Base-by-base conservation (phyloP, 2,113 vertebrate genomes). In the Bombycilla garrulus region DNA sequence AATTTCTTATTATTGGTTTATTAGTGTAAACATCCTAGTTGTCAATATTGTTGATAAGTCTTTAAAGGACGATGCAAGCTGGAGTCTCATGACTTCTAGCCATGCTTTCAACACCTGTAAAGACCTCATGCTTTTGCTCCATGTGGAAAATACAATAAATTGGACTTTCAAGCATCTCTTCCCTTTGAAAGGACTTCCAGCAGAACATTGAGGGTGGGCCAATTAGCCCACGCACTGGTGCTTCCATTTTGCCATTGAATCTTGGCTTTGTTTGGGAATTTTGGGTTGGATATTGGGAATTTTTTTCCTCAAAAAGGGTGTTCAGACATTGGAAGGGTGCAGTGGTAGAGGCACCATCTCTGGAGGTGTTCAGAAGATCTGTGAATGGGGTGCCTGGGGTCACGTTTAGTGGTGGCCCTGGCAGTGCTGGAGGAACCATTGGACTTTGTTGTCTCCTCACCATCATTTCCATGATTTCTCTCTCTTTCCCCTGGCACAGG, bases 401-500 rank as follows among this genome's bases (percentile, higher is more conserved):
- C 13, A 12, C 8, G 7, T 28, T 38, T 19, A 38, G 18, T n/a
- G 24, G 69, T 67, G 51, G 11, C 20, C 60, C 20, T n/a, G 53
- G 23, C 28, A 51, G 36, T 66, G 60, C 25, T 51, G 53, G 28
- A 48, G 53, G 16, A 50, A 16, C 21, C 33, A 5, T 2, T 67
- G 61, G 23, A 67, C 51, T 58, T 51, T n/a, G 28, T 38, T 38
- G 38, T 12, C 5, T 51, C 24, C 40, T 62, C 67, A 23, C 9
- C 15, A 2, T 3, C 11, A 2, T 17, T 64, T 33, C 80, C 13
- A 1, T 28, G 13, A 8, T 23, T 42, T 47, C 17, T 64, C 36
- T 66, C 51, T 7, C 19, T 71, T 65, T 35, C 10, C 47, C 64
- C 2, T 47, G 96, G 33, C 79, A 21, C 91, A 99, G 99, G 99